Evolutionary conservation across 2,113 vertebrate genomes (phyloP).

Genomic region (Rhabdomys dilectus): DNA sequence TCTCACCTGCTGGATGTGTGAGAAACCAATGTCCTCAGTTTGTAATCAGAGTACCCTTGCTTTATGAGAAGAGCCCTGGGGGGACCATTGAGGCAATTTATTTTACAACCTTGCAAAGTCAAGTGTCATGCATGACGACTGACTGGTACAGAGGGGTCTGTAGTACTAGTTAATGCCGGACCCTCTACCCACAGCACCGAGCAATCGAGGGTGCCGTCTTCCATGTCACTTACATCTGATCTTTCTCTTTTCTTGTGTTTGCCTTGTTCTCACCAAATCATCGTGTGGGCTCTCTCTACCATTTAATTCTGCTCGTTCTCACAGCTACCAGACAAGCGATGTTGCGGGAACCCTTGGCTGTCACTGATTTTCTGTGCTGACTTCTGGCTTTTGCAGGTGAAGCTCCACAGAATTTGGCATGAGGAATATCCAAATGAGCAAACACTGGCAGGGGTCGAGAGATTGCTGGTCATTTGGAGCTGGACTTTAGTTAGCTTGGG

Average conservation of each 20-base stretch:
- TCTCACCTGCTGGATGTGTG: accelerated
- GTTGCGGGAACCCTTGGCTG: neutral
- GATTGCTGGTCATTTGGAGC: neutral
- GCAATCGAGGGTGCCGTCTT: neutral
- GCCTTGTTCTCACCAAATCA: neutral
- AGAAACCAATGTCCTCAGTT: neutral
- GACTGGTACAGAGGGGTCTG: neutral
- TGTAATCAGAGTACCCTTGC: neutral
- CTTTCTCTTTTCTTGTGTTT: neutral
- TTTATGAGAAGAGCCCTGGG: neutral
- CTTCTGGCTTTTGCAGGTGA: neutral
- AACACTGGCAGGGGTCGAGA: neutral
- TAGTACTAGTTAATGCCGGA: neutral
- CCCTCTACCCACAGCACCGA: neutral
- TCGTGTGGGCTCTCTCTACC: neutral
- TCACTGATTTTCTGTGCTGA: neutral
- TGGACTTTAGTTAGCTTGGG: neutral
- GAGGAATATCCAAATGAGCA: neutral
- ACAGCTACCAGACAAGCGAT: neutral
- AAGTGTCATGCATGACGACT: neutral
- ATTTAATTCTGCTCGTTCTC: neutral
- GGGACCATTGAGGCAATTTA: neutral
- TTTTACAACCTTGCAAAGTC: neutral
- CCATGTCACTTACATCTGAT: no score
- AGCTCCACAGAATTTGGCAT: neutral